Evolutionary conservation across 2,888 invertebrate species (phyloP).

Genomic region (Cylindroiulus punctatus): DNA sequence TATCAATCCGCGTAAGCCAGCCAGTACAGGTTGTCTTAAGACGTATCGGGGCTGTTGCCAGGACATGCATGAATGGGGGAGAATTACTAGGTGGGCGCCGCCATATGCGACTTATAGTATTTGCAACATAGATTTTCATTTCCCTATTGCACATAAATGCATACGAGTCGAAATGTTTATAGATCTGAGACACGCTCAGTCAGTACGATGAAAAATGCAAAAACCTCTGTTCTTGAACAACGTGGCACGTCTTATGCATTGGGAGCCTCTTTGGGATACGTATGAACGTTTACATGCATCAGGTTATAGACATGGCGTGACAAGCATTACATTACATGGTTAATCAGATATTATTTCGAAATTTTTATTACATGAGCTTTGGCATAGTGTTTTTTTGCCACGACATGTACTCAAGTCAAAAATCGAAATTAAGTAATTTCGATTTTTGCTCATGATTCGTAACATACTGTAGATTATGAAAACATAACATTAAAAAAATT

Average conservation of each 20-base stretch:
- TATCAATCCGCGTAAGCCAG: conserved; percentile 11
- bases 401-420: too few species aligned
- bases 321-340: too few species aligned
- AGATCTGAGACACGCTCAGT: not conserved
- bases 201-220: not conserved
- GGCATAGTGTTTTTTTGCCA: too few species aligned
- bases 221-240: conserved; percentile 14
- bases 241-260: not conserved
- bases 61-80: not conserved
- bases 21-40: conserved; percentile 31
- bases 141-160: conserved; percentile 18
- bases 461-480: too few species aligned
- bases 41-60: not conserved
- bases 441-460: too few species aligned
- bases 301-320: too few species aligned
- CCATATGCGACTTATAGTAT: conserved; percentile 21
- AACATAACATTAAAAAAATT: too few species aligned
- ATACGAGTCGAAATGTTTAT: conserved; percentile 28
- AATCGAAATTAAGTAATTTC: too few species aligned
- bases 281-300: too few species aligned
- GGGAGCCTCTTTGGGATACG: too few species aligned
- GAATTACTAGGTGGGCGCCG: conserved; percentile 11
- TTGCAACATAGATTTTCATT: conserved; percentile 36
- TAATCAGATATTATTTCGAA: too few species aligned
- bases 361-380: too few species aligned